Evolutionary conservation across 2,888 invertebrate species (phyloP), one percentile per base, ranked within the genome.

Genomic region (Noctua pronuba): DNA sequence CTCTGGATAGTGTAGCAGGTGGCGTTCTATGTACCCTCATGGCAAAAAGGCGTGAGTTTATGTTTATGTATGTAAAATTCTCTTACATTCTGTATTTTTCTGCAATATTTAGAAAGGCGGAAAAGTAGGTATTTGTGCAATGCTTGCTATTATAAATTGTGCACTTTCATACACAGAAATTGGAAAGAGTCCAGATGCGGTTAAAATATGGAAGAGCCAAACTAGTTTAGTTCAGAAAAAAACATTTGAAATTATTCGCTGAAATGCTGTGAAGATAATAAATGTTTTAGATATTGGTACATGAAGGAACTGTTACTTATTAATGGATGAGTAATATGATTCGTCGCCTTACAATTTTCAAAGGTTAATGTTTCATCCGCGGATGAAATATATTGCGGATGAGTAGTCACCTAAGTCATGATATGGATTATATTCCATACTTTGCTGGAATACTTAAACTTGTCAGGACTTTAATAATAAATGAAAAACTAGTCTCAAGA

Each of bases 171-270:
- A 84, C 71, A 86, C 85, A 90, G 80, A 74, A 85, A 82, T 90
- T 92, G 91, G 90, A 90, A 82, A 67, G 71, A 72, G 70, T 89
- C 90, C 90, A 91, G 88, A 86, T 76, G 72, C 73, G 74, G 79
- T 86, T 88, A 83, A 85, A 88, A 87, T 88, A 91, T 88, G 84
- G 67, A 74, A 76, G 71, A 71, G 65, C 73, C 72, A 73, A 73
- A 80, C 80, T 76, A 73, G 71, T 41, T 24, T 31, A 7, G 55
- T 49, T 66, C 28, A 65, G 71, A 79, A 85, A 79, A 79, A 77
- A 75, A 72, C 49, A 70, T 65, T 77, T 66, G 44, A 49, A 46
- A 66, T 69, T 73, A 79, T 60, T 68, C n/a, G 31, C 28, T 52
- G n/a, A 35, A 79, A 75, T 49, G 16, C 28, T 28, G 24, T 46